A percentile compares a stretch with the other conserved stretches of the same genome.
These are phyloP conservation scores for Potorous gilbertii DNA, from an alignment of 2,797 vertebrate species.

Conservation along the genomic window DNA sequence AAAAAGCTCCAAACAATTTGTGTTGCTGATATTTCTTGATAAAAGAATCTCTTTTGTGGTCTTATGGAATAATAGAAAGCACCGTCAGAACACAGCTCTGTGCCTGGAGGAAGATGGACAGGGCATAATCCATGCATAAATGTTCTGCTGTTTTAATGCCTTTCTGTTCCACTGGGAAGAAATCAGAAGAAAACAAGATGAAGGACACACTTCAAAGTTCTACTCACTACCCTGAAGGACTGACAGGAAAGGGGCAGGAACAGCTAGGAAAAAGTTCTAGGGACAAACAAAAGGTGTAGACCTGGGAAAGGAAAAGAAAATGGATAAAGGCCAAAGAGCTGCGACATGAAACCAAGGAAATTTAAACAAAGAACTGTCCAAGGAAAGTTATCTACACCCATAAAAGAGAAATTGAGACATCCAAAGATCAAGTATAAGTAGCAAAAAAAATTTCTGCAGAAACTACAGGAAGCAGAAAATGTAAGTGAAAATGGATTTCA, in stretches of 20 bases:
- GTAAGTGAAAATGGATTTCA: not conserved
- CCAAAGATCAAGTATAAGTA: not conserved
- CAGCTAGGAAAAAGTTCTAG: not conserved
- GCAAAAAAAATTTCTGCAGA: not conserved
- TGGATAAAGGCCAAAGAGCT: not conserved
- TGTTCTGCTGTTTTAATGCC: not conserved
- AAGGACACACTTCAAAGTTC: not conserved
- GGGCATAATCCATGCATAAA: not conserved
- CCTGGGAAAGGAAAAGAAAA: not conserved
- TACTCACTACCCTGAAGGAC: not conserved
- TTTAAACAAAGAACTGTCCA: not conserved
- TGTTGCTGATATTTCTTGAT: not conserved
- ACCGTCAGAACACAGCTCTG: not conserved
- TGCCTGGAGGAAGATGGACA: not conserved
- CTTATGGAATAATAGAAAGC: not conserved
- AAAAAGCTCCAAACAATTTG: not conserved
- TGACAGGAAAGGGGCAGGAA: not conserved
- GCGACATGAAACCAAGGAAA: not conserved
- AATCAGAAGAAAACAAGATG: not conserved
- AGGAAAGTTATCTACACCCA: not conserved
- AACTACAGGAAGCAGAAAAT: not conserved
- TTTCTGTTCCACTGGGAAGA: conserved; percentile 4
- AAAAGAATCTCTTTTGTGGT: not conserved
- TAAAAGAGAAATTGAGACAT: not conserved
- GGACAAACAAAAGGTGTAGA: not conserved